Percentiles rank a stretch among this genome's conserved stretches.
Conservation (phyloP, 2,113 vertebrate species). For the Eudyptes chrysolophus region DNA sequence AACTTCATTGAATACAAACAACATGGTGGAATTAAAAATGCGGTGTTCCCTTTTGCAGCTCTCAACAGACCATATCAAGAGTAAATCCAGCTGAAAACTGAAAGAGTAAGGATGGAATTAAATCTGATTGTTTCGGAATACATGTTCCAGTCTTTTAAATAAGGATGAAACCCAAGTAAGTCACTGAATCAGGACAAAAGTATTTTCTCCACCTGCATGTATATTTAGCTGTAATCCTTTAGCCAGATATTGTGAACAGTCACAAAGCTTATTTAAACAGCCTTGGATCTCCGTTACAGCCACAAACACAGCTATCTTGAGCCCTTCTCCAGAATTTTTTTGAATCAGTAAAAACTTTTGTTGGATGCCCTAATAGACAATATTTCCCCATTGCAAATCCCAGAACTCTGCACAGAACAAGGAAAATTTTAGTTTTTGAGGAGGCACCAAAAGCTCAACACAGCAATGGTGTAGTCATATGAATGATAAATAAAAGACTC, state of each 20-base stretch:
- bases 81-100: neutral
- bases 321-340: neutral
- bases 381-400: neutral
- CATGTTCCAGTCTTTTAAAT: neutral
- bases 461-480: neutral
- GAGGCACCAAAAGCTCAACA: neutral
- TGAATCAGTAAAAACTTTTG: neutral
- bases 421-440: neutral
- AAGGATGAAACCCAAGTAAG: neutral
- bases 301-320: neutral
- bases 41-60: neutral
- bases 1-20: neutral
- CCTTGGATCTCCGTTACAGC: neutral
- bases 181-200: neutral
- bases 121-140: neutral
- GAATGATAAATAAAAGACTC: neutral
- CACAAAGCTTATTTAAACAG: neutral
- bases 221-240: constrained; percentile 2
- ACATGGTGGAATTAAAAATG: neutral
- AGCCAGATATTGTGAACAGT: neutral
- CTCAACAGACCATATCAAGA: neutral
- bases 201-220: constrained; percentile 18
- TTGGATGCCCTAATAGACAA: neutral
- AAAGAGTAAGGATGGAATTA: neutral
- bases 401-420: neutral